Conservation (phyloP, 2,888 invertebrate genomes). For the Axea sp. region DNA sequence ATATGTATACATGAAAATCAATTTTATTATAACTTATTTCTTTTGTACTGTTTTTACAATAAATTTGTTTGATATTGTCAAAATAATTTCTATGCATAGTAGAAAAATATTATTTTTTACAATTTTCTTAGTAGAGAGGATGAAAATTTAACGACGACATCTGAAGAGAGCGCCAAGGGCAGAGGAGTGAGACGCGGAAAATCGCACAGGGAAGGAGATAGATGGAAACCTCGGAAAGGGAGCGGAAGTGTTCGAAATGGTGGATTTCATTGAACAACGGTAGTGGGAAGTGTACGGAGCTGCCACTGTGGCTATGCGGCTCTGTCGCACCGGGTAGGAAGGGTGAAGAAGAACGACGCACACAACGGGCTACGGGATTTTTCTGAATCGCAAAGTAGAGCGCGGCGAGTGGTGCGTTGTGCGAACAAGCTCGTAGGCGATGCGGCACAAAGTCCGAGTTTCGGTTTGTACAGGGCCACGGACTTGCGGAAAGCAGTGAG, state of each 20-base stretch:
- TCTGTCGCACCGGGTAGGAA: conserved; percentile 64
- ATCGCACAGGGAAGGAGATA: conserved; percentile 19
- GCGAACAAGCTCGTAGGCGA: not conserved
- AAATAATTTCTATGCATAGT: no score
- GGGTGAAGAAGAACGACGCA: conserved; percentile 58
- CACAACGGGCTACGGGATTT: conserved; percentile 51
- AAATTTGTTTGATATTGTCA: no score
- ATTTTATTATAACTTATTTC: no score
- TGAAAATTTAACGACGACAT: no score
- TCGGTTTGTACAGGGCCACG: no score
- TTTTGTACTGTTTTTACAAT: no score
- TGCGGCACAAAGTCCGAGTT: not conserved
- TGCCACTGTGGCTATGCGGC: conserved; percentile 72
- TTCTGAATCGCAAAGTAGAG: conserved; percentile 40
- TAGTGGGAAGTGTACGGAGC: conserved; percentile 74
- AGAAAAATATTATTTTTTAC: no score
- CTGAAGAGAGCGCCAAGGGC: conserved; percentile 3
- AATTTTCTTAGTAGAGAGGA: no score
- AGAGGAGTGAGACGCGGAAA: conserved; percentile 15
- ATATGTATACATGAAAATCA: no score
- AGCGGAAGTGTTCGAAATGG: conserved; percentile 59
- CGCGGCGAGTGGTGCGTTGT: not conserved
- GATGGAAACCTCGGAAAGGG: conserved; percentile 10
- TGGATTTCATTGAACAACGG: conserved; percentile 74
- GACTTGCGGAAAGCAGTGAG: conserved; percentile 13